A percentile compares a stretch with the other conserved stretches of the same genome.
phyloP scores from a whole-genome alignment of 2,888 invertebrate species.

The Andrena marginata region DNA sequence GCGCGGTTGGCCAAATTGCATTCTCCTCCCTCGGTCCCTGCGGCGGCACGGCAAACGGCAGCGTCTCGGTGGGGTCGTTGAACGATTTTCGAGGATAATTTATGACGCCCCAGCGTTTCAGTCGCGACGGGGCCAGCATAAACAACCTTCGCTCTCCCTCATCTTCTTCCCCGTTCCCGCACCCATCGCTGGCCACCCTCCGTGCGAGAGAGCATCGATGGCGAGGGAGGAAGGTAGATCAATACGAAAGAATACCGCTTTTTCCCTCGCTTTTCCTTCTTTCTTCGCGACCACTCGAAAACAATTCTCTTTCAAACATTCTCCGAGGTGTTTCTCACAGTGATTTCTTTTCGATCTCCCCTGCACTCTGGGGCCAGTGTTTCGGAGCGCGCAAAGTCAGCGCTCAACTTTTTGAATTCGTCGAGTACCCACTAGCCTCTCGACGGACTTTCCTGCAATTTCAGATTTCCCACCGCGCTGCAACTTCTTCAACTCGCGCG shows the following conservation, averaged over 20 bases:
- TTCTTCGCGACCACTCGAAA: constrained; percentile 20
- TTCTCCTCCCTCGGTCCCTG: constrained; percentile 17
- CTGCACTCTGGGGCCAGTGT: too few species aligned
- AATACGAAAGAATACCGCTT: constrained; percentile 52
- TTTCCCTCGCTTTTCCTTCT: constrained; percentile 39
- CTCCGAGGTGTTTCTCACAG: too few species aligned
- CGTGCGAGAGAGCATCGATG: background rate
- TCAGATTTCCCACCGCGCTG: background rate
- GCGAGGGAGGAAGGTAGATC: constrained; percentile 51
- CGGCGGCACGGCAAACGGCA: background rate
- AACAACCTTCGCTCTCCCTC: constrained; percentile 48
- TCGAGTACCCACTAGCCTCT: background rate
- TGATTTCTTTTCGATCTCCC: too few species aligned
- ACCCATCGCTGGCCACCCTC: background rate
- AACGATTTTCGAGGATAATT: constrained; percentile 70
- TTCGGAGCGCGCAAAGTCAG: too few species aligned
- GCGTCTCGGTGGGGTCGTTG: constrained; percentile 63
- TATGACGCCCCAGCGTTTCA: constrained; percentile 63
- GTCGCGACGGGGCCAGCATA: constrained; percentile 61
- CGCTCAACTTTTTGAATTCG: background rate
- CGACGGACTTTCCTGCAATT: background rate
- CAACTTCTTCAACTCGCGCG: background rate
- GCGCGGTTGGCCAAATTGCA: constrained; percentile 41
- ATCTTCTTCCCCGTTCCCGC: background rate
- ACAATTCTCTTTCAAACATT: constrained; percentile 6